Evolutionary conservation across 1,140 invertebrate species (phyloP).

Genomic region (Drosophila repletoides): DNA sequence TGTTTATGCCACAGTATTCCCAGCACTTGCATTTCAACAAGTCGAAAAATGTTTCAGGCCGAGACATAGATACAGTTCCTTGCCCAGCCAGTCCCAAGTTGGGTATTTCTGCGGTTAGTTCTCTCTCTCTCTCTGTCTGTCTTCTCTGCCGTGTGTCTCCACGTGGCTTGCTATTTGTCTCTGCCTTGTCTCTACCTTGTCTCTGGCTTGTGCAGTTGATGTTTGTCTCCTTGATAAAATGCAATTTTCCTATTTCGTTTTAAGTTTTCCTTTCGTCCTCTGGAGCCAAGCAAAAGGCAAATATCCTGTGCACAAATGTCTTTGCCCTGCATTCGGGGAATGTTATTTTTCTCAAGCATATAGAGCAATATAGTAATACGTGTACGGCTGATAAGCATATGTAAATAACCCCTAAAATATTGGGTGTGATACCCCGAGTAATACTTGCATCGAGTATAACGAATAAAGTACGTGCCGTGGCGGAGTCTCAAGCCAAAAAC

Average conservation of each 20-base stretch:
- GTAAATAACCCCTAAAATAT: conserved; percentile 24
- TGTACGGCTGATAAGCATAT: conserved; percentile 35
- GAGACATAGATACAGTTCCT: background rate
- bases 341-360: background rate
- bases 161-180: conserved; percentile 16
- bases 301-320: conserved; percentile 9
- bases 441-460: background rate
- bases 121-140: background rate
- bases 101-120: too few species aligned
- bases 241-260: conserved; percentile 14
- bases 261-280: background rate
- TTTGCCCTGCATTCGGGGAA: background rate
- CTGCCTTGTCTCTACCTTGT: conserved; percentile 4
- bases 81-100: background rate
- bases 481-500: conserved; percentile 6
- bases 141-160: background rate
- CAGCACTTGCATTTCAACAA: conserved; percentile 27
- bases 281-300: background rate
- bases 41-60: conserved; percentile 27
- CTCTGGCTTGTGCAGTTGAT: conserved; percentile 27
- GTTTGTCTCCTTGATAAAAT: conserved; percentile 30
- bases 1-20: conserved; percentile 36
- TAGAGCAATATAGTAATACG: too few species aligned
- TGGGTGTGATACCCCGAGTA: too few species aligned
- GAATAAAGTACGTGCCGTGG: conserved; percentile 8